Conservation (phyloP, 2,888 invertebrate species). For the Tyria jacobaeae region DNA sequence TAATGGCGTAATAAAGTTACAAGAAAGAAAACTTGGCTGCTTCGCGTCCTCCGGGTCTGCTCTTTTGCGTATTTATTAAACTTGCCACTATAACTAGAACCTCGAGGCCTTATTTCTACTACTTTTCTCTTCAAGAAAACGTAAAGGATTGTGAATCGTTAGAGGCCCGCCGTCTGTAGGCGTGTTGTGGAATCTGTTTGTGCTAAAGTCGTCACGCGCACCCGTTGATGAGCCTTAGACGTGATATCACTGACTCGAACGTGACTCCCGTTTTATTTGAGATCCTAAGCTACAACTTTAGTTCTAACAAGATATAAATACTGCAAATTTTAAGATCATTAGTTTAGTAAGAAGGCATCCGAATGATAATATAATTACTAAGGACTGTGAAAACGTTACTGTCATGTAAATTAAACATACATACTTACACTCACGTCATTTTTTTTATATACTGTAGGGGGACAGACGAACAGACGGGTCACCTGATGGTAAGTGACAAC, state of each 20-base stretch:
- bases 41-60: constrained; percentile 61
- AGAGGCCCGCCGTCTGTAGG: constrained; percentile 66
- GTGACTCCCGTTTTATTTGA: constrained; percentile 80
- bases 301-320: constrained; percentile 42
- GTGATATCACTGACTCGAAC: constrained; percentile 85
- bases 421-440: too few species aligned
- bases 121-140: constrained; percentile 52
- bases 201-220: constrained; percentile 85
- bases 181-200: constrained; percentile 83
- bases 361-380: not conserved
- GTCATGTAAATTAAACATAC: too few species aligned
- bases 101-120: constrained; percentile 51
- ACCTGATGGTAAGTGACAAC: too few species aligned
- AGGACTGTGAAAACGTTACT: too few species aligned
- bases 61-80: constrained; percentile 84
- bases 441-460: too few species aligned
- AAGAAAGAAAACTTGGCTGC: constrained; percentile 79
- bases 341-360: constrained; percentile 5
- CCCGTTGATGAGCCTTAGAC: constrained; percentile 84
- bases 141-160: constrained; percentile 46
- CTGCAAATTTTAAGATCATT: constrained; percentile 25
- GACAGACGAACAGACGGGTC: too few species aligned
- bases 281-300: constrained; percentile 70
- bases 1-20: constrained; percentile 84
- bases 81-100: constrained; percentile 68